A percentile compares a stretch with the other conserved stretches of the same genome.
These are phyloP conservation scores for Agriotes lineatus DNA, from an alignment of 2,888 invertebrate genomes.

Conservation along the genomic window DNA sequence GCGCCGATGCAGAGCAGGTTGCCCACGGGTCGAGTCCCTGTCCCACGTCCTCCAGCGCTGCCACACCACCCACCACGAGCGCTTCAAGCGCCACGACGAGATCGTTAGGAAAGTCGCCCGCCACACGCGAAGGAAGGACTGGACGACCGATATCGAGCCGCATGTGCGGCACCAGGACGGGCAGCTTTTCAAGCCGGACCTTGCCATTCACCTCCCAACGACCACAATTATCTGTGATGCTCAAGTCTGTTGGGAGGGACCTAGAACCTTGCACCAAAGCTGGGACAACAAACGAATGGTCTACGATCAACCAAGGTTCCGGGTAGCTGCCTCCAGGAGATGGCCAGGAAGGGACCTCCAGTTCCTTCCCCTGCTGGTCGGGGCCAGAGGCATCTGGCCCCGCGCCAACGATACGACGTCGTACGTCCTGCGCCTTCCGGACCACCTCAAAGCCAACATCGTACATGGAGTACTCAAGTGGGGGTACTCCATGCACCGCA, in stretches of 20 bases:
- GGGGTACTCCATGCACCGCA: neutral
- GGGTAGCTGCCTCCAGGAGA: neutral
- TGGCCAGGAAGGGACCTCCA: neutral
- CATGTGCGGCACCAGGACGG: neutral
- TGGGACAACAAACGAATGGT: constrained; percentile 38
- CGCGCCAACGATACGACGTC: neutral
- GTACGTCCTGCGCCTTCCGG: too few relatives aligned
- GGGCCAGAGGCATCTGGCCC: neutral
- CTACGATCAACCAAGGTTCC: constrained; percentile 41
- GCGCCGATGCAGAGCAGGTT: constrained; percentile 35
- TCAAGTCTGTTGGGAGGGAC: constrained; percentile 46
- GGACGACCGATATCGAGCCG: neutral
- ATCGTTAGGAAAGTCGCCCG: too few relatives aligned
- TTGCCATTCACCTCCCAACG: neutral
- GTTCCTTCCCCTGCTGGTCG: neutral
- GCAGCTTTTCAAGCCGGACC: constrained; percentile 23
- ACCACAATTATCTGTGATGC: constrained; percentile 28
- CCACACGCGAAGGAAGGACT: neutral
- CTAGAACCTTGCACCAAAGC: constrained; percentile 18
- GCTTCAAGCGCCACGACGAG: neutral
- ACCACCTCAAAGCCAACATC: too few relatives aligned
- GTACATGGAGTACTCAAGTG: neutral
- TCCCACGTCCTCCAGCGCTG: neutral
- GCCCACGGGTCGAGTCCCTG: neutral
- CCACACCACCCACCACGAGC: neutral